Evolutionary conservation across 2,113 vertebrate genomes (phyloP).

Genomic region (Ctenodactylus gundi): DNA sequence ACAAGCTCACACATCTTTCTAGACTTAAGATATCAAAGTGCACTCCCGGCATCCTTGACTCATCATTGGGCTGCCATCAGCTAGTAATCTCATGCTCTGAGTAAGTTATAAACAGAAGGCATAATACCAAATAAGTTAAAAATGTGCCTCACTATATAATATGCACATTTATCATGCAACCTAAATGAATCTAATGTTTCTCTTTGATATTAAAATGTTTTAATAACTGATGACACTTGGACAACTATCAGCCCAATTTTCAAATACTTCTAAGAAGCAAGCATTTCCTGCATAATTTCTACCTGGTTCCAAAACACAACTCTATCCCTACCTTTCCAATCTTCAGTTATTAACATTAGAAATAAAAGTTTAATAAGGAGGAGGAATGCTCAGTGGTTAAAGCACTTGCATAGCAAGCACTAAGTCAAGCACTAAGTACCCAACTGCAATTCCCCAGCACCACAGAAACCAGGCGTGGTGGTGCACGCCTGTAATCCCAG

Average conservation of each 20-base stretch:
- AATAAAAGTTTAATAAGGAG: background rate
- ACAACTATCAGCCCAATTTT: background rate
- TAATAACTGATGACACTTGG: background rate
- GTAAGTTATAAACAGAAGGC: background rate
- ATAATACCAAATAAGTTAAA: background rate
- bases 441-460: no score
- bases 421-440: no score
- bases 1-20: background rate
- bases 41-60: no score
- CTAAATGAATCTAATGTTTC: background rate
- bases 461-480: no score
- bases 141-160: background rate
- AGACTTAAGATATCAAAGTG: background rate
- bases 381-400: no score
- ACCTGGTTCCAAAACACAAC: background rate
- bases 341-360: background rate
- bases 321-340: background rate
- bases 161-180: background rate
- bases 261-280: background rate
- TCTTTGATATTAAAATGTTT: background rate
- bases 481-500: no score
- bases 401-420: no score
- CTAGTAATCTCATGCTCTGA: background rate
- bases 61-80: background rate
- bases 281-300: background rate